Evolutionary conservation across 64 coral and sea anemone species (phyloP).

Genomic region (Montipora capricornis): DNA sequence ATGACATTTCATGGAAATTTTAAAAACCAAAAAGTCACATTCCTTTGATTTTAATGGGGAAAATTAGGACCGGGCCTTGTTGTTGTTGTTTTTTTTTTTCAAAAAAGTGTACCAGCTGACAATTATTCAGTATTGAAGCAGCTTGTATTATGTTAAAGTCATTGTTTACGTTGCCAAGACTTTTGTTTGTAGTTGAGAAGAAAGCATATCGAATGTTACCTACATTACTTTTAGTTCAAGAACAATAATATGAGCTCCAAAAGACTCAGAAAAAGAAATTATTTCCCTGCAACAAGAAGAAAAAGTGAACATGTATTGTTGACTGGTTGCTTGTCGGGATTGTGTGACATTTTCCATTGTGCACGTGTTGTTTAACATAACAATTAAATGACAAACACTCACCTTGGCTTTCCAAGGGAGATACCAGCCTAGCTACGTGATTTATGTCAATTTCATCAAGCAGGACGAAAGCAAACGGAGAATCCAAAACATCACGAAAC

Average conservation of each 20-base stretch:
- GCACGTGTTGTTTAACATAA: constrained; percentile 3
- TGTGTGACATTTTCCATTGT: not conserved
- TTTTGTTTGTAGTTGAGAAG: not conserved
- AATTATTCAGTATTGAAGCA: no score
- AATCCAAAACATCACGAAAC: not conserved
- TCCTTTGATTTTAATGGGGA: no score
- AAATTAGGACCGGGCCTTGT: no score
- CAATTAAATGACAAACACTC: constrained; percentile 5
- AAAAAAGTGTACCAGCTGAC: no score
- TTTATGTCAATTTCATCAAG: not conserved
- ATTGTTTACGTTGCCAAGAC: no score
- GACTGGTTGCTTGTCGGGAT: not conserved
- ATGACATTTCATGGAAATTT: no score
- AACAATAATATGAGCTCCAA: no score
- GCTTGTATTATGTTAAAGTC: no score
- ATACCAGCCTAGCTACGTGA: constrained; percentile 16
- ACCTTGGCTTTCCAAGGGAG: not conserved
- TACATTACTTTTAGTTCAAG: not conserved
- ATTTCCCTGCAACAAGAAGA: not conserved
- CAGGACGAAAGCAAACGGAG: not conserved
- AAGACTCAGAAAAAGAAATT: not conserved
- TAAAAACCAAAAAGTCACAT: no score
- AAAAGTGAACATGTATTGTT: not conserved
- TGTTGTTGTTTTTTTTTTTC: no score
- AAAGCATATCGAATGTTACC: not conserved